A percentile compares a stretch with the other conserved stretches of the same genome.
phyloP scores from a whole-genome alignment of 2,113 vertebrate genomes.

The Labrus mixtus region DNA sequence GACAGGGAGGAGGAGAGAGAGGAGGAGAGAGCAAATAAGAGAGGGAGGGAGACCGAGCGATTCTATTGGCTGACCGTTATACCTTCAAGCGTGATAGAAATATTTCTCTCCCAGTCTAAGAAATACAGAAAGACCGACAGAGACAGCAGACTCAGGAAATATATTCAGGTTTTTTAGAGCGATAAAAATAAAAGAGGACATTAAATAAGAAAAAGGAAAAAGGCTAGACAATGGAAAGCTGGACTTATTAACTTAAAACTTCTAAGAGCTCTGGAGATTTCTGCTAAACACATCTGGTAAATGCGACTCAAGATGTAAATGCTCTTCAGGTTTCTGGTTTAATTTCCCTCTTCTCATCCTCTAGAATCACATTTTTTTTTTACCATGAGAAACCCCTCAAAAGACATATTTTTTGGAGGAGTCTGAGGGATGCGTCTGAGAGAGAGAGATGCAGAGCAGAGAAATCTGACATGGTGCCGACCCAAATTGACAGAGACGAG shows the following conservation, averaged over 20 bases:
- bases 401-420: slow-evolving; percentile 44
- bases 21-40: slow-evolving; percentile 47
- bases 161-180: slow-evolving; percentile 40
- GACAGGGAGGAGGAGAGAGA: slow-evolving; percentile 40
- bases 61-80: slow-evolving; percentile 69
- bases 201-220: slow-evolving; percentile 24
- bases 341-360: not conserved
- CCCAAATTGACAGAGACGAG: slow-evolving; percentile 77
- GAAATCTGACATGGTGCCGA: slow-evolving; percentile 79
- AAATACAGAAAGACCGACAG: slow-evolving; percentile 55
- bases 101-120: slow-evolving; percentile 67
- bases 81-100: slow-evolving; percentile 73
- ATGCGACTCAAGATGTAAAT: slow-evolving; percentile 62
- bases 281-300: slow-evolving; percentile 30
- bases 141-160: slow-evolving; percentile 66
- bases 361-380: not conserved
- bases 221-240: slow-evolving; percentile 21
- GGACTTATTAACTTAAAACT: slow-evolving; percentile 66
- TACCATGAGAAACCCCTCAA: slow-evolving; percentile 6
- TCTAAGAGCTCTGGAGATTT: slow-evolving; percentile 53
- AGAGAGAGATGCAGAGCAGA: slow-evolving; percentile 67
- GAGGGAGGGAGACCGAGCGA: slow-evolving; percentile 57
- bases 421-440: slow-evolving; percentile 72
- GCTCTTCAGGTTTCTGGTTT: slow-evolving; percentile 40
- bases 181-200: slow-evolving; percentile 22